A percentile compares a stretch with the other conserved stretches of the same genome.
Conservation (phyloP, 2,888 invertebrate genomes). For the Tinea semifulvella region DNA sequence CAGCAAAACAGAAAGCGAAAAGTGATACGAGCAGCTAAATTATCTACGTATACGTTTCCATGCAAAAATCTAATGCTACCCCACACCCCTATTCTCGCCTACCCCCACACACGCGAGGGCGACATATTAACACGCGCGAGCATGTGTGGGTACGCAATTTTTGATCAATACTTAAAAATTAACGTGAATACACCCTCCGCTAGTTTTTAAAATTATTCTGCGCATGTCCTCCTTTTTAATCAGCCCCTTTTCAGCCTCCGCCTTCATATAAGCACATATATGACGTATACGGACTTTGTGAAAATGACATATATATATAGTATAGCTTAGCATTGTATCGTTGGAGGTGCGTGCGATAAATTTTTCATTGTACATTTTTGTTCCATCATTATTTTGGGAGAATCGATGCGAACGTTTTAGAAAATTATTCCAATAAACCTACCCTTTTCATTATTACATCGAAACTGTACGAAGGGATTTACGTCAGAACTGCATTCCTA, state of each 20-base stretch:
- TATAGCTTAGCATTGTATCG: not conserved
- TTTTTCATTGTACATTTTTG: too few relatives aligned
- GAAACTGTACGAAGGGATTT: too few relatives aligned
- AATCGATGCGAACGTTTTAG: too few relatives aligned
- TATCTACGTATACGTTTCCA: constrained; percentile 14
- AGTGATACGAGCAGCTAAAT: constrained; percentile 6
- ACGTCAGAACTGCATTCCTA: too few relatives aligned
- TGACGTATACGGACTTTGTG: not conserved
- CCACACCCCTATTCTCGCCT: not conserved
- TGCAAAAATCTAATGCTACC: constrained; percentile 15
- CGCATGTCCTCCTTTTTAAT: constrained; percentile 68
- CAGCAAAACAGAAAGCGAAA: not conserved
- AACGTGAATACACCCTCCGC: constrained; percentile 49
- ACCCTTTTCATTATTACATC: too few relatives aligned
- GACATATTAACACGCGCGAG: too few relatives aligned
- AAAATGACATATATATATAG: constrained; percentile 4
- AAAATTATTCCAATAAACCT: too few relatives aligned
- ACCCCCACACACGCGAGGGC: not conserved
- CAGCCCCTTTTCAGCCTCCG: constrained; percentile 41
- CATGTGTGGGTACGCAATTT: constrained; percentile 54
- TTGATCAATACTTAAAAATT: constrained; percentile 69
- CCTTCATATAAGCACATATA: constrained; percentile 4
- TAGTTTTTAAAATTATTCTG: constrained; percentile 66
- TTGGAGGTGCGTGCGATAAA: not conserved
- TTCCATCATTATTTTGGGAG: too few relatives aligned